A percentile compares a stretch with the other conserved stretches of the same genome.
These are phyloP conservation scores for Microtus montanus DNA, from an alignment of 2,113 vertebrate species.

Conservation along the genomic window DNA sequence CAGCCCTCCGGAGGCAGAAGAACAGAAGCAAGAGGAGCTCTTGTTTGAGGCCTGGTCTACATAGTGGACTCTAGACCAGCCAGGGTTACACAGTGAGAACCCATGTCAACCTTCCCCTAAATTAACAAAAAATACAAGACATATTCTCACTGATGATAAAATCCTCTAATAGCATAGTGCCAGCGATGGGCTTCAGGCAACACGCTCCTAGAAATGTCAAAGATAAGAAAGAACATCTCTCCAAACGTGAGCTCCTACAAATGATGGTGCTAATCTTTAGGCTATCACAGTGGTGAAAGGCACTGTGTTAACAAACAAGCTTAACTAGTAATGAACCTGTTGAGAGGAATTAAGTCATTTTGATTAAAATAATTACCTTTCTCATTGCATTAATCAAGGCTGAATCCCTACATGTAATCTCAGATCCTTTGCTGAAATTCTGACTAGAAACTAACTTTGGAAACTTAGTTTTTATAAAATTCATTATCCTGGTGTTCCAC, in stretches of 20 bases:
- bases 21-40: background rate
- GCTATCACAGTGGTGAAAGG: background rate
- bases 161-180: background rate
- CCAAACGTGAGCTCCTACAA: background rate
- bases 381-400: slow-evolving; percentile 36
- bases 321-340: slow-evolving; percentile 28
- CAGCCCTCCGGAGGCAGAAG: too few relatives aligned
- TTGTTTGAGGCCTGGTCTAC: background rate
- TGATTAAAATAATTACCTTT: slow-evolving; percentile 44
- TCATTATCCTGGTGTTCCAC: background rate
- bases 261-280: background rate
- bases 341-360: slow-evolving; percentile 42
- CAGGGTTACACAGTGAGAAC: background rate
- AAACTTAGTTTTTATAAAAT: background rate
- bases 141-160: slow-evolving; percentile 12
- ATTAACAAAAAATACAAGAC: background rate
- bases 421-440: slow-evolving; percentile 29
- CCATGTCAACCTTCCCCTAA: background rate
- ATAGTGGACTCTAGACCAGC: background rate
- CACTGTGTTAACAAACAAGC: background rate
- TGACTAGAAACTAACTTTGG: slow-evolving; percentile 50
- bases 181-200: background rate
- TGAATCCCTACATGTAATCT: slow-evolving; percentile 7
- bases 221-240: background rate
- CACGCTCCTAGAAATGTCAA: background rate